Percentiles rank a stretch among this genome's conserved stretches.
phyloP scores from a whole-genome alignment of 2,888 invertebrate species.

The Drosophila yooni region DNA sequence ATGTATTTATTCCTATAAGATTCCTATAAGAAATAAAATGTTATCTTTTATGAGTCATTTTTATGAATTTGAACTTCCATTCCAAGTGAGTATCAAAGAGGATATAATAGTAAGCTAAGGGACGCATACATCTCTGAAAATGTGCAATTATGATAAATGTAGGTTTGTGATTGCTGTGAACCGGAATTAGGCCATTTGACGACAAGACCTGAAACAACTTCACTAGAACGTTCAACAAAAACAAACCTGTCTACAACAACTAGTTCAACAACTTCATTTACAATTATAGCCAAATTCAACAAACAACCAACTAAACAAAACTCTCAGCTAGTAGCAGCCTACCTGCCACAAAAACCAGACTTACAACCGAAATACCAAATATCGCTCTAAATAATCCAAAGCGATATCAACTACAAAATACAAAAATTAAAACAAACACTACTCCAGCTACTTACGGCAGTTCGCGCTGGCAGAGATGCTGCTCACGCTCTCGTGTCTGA shows the following conservation, averaged over 20 bases:
- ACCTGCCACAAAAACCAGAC: not conserved
- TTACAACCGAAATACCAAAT: not conserved
- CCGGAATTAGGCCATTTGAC: not conserved
- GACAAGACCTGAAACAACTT: not conserved
- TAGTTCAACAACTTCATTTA: not conserved
- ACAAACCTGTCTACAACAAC: not conserved
- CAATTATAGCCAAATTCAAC: not conserved
- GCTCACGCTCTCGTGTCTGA: slow-evolving; percentile 51
- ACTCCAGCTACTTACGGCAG: slow-evolving; percentile 78
- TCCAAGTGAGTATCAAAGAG: not conserved
- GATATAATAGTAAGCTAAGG: not conserved
- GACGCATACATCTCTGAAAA: no score
- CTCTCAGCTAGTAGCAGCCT: not conserved
- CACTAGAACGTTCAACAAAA: not conserved
- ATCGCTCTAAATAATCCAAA: not conserved
- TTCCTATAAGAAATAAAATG: not conserved
- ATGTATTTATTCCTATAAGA: not conserved
- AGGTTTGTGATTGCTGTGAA: not conserved
- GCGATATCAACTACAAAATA: not conserved
- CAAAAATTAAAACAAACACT: not conserved
- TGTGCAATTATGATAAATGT: no score
- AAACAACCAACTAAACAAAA: not conserved
- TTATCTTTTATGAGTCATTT: not conserved
- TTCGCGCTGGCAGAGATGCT: slow-evolving; percentile 74
- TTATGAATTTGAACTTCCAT: not conserved